Evolutionary conservation across 2,113 vertebrate species (phyloP).

Genomic region (Sinocyclocheilus grahami): DNA sequence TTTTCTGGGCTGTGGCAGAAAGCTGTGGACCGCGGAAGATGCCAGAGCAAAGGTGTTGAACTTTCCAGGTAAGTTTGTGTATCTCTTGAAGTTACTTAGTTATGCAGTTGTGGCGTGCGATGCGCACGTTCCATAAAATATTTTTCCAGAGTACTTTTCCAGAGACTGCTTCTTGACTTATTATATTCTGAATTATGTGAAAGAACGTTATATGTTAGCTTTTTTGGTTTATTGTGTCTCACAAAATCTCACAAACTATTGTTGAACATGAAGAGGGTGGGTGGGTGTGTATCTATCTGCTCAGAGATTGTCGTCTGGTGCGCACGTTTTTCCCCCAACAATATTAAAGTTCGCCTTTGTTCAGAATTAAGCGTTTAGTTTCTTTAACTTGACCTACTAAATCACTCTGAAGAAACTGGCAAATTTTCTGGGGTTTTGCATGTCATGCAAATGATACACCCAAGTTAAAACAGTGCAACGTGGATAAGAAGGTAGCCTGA

Average conservation of each 20-base stretch:
- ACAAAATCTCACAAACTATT: neutral
- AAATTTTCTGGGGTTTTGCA: slow-evolving; percentile 57
- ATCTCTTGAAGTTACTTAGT: neutral
- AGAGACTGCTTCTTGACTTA: neutral
- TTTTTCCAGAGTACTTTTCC: neutral
- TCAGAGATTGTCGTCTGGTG: slow-evolving; percentile 61
- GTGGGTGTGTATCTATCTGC: slow-evolving; percentile 69
- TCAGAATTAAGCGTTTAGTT: neutral
- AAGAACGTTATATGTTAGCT: neutral
- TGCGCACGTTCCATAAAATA: neutral
- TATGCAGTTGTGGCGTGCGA: neutral
- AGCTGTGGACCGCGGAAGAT: slow-evolving; percentile 72
- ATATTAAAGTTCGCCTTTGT: neutral
- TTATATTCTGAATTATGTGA: neutral
- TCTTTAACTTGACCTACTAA: neutral
- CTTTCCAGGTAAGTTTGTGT: slow-evolving; percentile 69
- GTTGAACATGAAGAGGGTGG: slow-evolving; percentile 61
- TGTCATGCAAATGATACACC: slow-evolving; percentile 50
- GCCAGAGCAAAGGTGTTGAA: slow-evolving; percentile 72
- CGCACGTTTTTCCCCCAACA: slow-evolving; percentile 59
- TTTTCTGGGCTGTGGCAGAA: slow-evolving; percentile 69
- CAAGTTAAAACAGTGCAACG: slow-evolving; percentile 47
- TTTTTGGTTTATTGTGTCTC: neutral
- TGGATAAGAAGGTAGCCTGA: slow-evolving; percentile 40
- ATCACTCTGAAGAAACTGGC: neutral